A percentile compares a stretch with the other conserved stretches of the same genome.
Evolutionary conservation across 2,113 vertebrate species (phyloP).

Genomic region (Gasterosteus aculeatus): DNA sequence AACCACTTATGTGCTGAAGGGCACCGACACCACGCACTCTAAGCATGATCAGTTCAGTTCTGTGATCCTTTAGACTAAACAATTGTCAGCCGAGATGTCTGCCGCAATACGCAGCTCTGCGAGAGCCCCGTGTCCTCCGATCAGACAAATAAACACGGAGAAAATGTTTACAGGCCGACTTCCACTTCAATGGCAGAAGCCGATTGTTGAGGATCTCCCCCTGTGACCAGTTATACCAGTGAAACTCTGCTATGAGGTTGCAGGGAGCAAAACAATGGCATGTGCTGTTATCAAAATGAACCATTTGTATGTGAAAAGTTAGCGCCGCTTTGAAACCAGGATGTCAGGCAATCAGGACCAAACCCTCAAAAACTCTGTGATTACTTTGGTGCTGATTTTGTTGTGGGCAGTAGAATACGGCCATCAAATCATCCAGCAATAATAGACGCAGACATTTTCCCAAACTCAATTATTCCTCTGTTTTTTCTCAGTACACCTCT

Average conservation of each 20-base stretch:
- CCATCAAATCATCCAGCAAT: slow-evolving; percentile 26
- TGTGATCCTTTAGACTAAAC: slow-evolving; percentile 68
- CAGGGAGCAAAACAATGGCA: slow-evolving; percentile 23
- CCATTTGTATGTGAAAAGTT: slow-evolving; percentile 42
- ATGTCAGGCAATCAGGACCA: slow-evolving; percentile 60
- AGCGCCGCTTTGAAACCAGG: slow-evolving; percentile 54
- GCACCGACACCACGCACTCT: neutral
- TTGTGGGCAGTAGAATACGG: slow-evolving; percentile 44
- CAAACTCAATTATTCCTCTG: slow-evolving; percentile 43
- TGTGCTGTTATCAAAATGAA: slow-evolving; percentile 67
- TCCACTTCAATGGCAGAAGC: slow-evolving; percentile 40
- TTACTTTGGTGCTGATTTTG: slow-evolving; percentile 48
- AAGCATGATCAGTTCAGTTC: slow-evolving; percentile 22
- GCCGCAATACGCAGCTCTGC: slow-evolving; percentile 32
- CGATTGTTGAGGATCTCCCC: slow-evolving; percentile 59
- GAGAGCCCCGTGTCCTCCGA: slow-evolving; percentile 10
- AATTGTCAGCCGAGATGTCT: slow-evolving; percentile 46
- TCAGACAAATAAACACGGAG: slow-evolving; percentile 67
- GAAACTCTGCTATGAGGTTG: slow-evolving; percentile 52
- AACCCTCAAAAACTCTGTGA: slow-evolving; percentile 38
- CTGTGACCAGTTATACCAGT: slow-evolving; percentile 59
- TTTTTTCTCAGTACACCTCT: slow-evolving; percentile 32
- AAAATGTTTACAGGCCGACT: slow-evolving; percentile 56
- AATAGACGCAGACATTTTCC: slow-evolving; percentile 36
- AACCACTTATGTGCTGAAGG: neutral